Evolutionary conservation across 2,797 vertebrate species (phyloP), one percentile per base, ranked within the genome.

Genomic region (Picus viridis): DNA sequence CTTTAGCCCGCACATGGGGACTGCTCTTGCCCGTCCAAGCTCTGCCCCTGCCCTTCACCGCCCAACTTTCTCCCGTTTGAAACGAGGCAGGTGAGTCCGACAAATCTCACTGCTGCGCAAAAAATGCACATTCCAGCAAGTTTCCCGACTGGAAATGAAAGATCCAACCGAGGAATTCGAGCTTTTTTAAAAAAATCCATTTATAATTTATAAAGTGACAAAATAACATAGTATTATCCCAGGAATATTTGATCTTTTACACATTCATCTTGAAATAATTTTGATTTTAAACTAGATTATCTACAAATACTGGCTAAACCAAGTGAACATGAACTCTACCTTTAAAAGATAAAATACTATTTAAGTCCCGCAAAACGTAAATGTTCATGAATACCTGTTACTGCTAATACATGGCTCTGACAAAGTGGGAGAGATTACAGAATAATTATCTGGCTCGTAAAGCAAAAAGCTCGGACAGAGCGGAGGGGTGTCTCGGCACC

Each of bases 191-290:
- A 95, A 96, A 96, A 97, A 95, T 78, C 86, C 18, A 93, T 97
- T 97, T 97, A 95, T 97, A 95, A 93, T 96, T 97, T 73, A 73
- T 79, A 96, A 97, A 97, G 76, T 81, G 69, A 93, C 95, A 97
- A 97, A 97, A 96, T 96, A 97, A 91, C 92, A 90, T 94, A 84
- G 41, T 88, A 43, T 95, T 86, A 59, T 71, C 91, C 94, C 83
- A 91, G 91, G 82, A 87, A 92, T 95, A 91, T 95, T 91, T 93
- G 93, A 96, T 92, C 87, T 59, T 88, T 95, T 94, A 36, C 74
- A 92, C 89, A 68, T 87, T 71, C 73, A 84, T 39, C 69, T 93
- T 94, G 84, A 93, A 96, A 95, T 53, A 89, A 63, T 79, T 96
- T 93, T 88, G 68, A 85, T 83, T 93, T 93, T 45, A 77, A 95